Evolutionary conservation across 2,797 vertebrate genomes (phyloP).

Genomic region (Anguilla marmorata): DNA sequence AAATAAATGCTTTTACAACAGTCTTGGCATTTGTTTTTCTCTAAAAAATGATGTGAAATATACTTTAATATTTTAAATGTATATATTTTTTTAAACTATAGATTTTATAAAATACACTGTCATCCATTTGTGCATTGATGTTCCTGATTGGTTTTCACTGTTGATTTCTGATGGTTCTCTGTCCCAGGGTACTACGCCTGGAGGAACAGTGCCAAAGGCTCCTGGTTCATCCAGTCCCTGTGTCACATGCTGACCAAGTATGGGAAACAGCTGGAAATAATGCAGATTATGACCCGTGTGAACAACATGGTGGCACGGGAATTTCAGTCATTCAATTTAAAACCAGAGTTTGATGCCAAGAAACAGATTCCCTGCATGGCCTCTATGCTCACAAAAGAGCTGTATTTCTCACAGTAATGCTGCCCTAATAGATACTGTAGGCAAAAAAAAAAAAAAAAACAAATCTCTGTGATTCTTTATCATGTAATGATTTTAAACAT

Average conservation of each 20-base stretch:
- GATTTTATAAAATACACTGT: no score
- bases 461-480: background rate
- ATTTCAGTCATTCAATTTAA: constrained; percentile 78
- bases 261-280: constrained; percentile 75
- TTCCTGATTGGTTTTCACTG: background rate
- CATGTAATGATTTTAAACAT: background rate
- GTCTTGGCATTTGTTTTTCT: background rate
- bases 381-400: constrained; percentile 92
- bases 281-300: constrained; percentile 89
- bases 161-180: background rate
- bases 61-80: background rate
- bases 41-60: background rate
- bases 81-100: background rate
- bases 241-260: constrained; percentile 73
- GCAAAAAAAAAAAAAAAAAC: background rate
- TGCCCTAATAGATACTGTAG: background rate
- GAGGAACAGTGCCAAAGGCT: constrained; percentile 82
- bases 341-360: constrained; percentile 69
- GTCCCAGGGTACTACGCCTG: constrained; percentile 86
- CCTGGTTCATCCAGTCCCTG: constrained; percentile 90
- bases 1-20: background rate
- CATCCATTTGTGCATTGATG: background rate
- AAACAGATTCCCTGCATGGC: constrained; percentile 91
- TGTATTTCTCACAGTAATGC: constrained; percentile 75
- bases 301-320: constrained; percentile 81